A percentile compares a stretch with the other conserved stretches of the same genome.
These are phyloP conservation scores for Aphaenogaster rudis DNA, from an alignment of 1,140 invertebrate genomes.

Conservation along the genomic window DNA sequence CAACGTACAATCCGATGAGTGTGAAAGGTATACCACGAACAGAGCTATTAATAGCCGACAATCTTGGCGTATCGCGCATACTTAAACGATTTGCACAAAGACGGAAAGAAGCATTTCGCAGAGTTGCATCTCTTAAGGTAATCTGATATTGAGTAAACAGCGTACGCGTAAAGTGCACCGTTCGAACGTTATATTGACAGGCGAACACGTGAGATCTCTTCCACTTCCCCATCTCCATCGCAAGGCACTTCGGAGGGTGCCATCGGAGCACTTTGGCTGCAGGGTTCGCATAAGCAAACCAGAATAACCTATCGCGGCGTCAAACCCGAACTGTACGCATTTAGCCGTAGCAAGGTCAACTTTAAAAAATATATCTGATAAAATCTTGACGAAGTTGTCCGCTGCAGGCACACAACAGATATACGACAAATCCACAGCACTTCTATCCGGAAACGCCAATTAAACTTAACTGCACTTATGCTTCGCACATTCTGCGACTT, in stretches of 20 bases:
- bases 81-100: conserved; percentile 22
- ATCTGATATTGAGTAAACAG: conserved; percentile 71
- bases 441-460: not conserved
- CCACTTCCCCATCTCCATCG: conserved; percentile 38
- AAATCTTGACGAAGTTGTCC: not conserved
- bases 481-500: not conserved
- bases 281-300: conserved; percentile 62
- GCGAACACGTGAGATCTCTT: conserved; percentile 69
- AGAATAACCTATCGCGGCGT: conserved; percentile 34
- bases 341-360: conserved; percentile 17
- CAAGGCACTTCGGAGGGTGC: conserved; percentile 41
- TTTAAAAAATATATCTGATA: not conserved
- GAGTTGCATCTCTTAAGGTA: conserved; percentile 37
- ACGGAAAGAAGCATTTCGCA: conserved; percentile 23
- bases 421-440: not conserved
- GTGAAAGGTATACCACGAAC: not conserved
- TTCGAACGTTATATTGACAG: conserved; percentile 71
- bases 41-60: not conserved
- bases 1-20: not conserved
- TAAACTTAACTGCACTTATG: not conserved
- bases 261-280: conserved; percentile 62
- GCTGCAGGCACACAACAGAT: not conserved
- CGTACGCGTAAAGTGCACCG: conserved; percentile 65
- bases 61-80: conserved; percentile 15
- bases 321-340: not conserved